phyloP scores from a whole-genome alignment of 2,888 invertebrate genomes.

The Eremobia ochroleuca region DNA sequence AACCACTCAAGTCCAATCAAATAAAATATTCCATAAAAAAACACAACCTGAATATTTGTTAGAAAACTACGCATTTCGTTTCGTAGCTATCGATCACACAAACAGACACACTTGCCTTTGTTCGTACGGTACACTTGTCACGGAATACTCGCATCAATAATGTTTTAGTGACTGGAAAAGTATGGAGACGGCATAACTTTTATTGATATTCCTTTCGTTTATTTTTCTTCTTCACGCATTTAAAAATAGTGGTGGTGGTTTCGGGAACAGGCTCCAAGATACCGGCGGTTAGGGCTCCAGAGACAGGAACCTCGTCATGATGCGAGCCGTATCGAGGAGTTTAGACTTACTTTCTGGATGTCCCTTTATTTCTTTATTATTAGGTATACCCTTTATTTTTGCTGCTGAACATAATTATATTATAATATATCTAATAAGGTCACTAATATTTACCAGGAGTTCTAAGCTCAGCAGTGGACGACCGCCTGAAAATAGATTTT shows the following conservation, averaged over 20 bases:
- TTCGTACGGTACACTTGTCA: slow-evolving; percentile 83
- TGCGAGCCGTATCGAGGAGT: neutral
- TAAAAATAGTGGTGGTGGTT: neutral
- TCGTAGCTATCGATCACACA: slow-evolving; percentile 80
- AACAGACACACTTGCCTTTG: slow-evolving; percentile 76
- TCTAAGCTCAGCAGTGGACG: no score
- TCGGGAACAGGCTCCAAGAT: neutral
- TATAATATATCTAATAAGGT: no score
- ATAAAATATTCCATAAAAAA: slow-evolving; percentile 35
- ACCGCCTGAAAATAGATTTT: no score
- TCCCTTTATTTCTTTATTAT: neutral
- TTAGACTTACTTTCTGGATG: no score
- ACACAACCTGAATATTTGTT: slow-evolving; percentile 43
- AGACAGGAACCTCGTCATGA: neutral
- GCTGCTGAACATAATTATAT: no score
- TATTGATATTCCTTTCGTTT: neutral
- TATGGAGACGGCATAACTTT: slow-evolving; percentile 71
- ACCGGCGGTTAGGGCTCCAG: neutral
- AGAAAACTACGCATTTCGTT: slow-evolving; percentile 52
- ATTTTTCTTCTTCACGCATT: neutral
- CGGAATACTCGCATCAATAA: slow-evolving; percentile 89
- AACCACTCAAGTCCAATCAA: slow-evolving; percentile 12
- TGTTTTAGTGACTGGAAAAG: slow-evolving; percentile 68
- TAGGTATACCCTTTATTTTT: no score
- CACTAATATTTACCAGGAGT: no score